Conservation (phyloP, 2,113 vertebrate species). For the Saguinus imperator region DNA sequence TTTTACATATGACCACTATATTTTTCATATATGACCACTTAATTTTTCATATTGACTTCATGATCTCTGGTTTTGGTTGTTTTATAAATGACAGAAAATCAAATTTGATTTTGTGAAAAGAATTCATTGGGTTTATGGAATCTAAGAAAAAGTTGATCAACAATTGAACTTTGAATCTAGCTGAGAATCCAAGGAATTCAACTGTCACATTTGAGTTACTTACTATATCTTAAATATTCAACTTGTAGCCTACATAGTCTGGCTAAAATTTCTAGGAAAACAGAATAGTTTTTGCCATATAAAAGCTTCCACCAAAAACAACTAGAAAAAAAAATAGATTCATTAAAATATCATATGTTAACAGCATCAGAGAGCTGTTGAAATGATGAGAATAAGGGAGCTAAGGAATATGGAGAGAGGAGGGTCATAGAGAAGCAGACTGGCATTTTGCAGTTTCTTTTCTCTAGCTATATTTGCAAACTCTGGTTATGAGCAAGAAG, state of each 20-base stretch:
- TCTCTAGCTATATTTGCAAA: not conserved
- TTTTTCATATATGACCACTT: not conserved
- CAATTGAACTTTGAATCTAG: slow-evolving; percentile 16
- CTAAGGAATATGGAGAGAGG: not conserved
- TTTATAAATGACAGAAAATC: slow-evolving; percentile 28
- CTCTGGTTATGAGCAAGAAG: not conserved
- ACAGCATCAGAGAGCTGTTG: not conserved
- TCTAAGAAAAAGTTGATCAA: not conserved
- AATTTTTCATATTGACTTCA: not conserved
- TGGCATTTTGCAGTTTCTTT: not conserved
- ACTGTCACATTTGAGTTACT: slow-evolving; percentile 2
- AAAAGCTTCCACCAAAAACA: not conserved
- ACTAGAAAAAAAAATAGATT: not conserved
- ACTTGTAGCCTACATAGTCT: not conserved
- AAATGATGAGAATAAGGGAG: not conserved
- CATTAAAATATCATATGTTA: not conserved
- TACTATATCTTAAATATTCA: not conserved
- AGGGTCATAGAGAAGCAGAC: not conserved
- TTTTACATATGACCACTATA: not conserved
- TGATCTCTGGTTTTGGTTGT: slow-evolving; percentile 7
- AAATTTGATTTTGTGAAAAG: slow-evolving; percentile 22
- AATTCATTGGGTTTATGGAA: not conserved
- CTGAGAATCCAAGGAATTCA: not conserved
- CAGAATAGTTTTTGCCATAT: not conserved
- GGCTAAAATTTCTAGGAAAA: slow-evolving; percentile 6